These are phyloP conservation scores for Paedocypris sp. DNA, from an alignment of 2,113 vertebrate genomes.

Conservation along the genomic window DNA sequence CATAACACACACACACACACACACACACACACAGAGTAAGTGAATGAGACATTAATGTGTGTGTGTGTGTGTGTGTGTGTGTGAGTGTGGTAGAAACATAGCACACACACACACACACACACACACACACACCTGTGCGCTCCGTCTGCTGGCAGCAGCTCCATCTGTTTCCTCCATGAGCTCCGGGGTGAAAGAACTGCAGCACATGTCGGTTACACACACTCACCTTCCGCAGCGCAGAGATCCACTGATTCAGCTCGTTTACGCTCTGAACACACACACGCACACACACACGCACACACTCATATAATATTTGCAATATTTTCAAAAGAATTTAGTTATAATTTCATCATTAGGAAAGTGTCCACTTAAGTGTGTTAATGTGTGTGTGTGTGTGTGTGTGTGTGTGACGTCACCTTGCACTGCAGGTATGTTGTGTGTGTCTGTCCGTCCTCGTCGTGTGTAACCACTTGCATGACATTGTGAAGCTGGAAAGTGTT, in stretches of 20 bases:
- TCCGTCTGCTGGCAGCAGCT: constrained; percentile 75
- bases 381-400: not conserved
- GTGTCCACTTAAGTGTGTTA: not conserved
- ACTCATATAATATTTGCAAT: not conserved
- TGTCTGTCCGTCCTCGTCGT: constrained; percentile 55
- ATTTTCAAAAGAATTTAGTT: not conserved
- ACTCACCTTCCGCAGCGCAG: constrained; percentile 74
- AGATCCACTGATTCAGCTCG: constrained; percentile 87
- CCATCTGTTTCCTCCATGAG: constrained; percentile 72
- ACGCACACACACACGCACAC: constrained; percentile 1
- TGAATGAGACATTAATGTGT: not conserved
- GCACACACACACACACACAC: not conserved
- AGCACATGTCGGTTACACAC: constrained; percentile 69
- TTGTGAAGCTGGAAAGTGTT: constrained; percentile 82
- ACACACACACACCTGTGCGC: constrained; percentile 54
- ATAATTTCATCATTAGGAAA: too few species aligned
- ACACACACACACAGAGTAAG: not conserved
- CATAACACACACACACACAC: not conserved
- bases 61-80: too few species aligned
- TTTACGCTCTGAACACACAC: constrained; percentile 65
- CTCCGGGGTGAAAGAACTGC: constrained; percentile 70
- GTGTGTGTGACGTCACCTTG: constrained; percentile 59
- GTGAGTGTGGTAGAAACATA: constrained; percentile 17
- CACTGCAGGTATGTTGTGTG: constrained; percentile 82
- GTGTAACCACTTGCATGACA: constrained; percentile 79